phyloP scores from a whole-genome alignment of 2,113 vertebrate species.

The Pluvialis apricaria region DNA sequence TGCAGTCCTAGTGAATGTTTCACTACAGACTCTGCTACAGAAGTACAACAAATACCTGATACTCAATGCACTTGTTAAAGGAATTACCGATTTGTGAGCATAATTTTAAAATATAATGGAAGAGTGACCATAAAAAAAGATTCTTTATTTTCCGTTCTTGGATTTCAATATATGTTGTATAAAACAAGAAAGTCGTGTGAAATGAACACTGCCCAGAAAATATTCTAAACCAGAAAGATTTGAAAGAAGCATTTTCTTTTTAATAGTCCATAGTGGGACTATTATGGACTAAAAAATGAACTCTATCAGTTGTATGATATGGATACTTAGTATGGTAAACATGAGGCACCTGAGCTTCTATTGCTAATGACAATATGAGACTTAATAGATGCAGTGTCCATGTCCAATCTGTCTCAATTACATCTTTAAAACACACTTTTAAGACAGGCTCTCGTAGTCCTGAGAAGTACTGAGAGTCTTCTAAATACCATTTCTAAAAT shows the following conservation, averaged over 20 bases:
- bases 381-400: not conserved
- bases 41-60: not conserved
- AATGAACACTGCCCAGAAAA: not conserved
- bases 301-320: not conserved
- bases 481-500: not conserved
- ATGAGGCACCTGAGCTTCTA: not conserved
- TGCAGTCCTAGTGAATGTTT: not conserved
- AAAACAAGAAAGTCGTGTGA: not conserved
- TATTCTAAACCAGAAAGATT: not conserved
- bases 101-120: not conserved
- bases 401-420: not conserved
- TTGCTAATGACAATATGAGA: not conserved
- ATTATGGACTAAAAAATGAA: not conserved
- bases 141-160: not conserved
- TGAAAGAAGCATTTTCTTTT: not conserved
- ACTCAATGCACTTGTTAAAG: not conserved
- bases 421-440: not conserved
- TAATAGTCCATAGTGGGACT: not conserved
- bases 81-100: not conserved
- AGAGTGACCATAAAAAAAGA: not conserved
- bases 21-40: not conserved
- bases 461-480: not conserved
- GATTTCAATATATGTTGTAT: not conserved
- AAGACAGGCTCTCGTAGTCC: not conserved
- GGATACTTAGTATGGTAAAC: not conserved